phyloP scores from a whole-genome alignment of 2,888 invertebrate species.

The Andrena minutula region DNA sequence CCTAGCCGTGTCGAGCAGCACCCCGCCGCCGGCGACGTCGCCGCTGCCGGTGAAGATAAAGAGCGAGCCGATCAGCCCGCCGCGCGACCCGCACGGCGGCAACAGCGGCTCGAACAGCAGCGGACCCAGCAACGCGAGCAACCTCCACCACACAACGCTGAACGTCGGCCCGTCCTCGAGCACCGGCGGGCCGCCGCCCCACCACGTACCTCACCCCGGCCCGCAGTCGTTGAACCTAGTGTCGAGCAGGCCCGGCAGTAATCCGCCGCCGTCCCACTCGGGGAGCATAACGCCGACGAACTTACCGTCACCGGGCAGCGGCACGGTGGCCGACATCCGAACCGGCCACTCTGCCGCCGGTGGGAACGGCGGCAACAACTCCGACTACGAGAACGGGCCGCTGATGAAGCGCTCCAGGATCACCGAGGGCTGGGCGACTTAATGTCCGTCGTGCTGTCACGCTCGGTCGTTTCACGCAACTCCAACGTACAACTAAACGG shows the following conservation, averaged over 20 bases:
- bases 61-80: conserved; percentile 98
- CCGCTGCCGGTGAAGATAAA: conserved; percentile 96
- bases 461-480: conserved; percentile 70
- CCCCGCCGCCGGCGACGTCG: conserved; percentile 91
- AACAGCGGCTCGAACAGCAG: conserved; percentile 80
- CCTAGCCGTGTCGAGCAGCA: conserved; percentile 91
- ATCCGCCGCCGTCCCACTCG: conserved; percentile 85
- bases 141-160: conserved; percentile 84
- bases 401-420: conserved; percentile 94
- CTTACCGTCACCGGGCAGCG: conserved; percentile 88
- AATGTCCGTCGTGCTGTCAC: conserved; percentile 84
- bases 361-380: conserved; percentile 84
- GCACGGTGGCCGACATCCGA: conserved; percentile 87
- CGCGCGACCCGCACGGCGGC: conserved; percentile 90
- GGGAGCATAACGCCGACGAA: conserved; percentile 94
- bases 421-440: conserved; percentile 96
- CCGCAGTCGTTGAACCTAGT: conserved; percentile 82
- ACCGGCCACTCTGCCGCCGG: conserved; percentile 80
- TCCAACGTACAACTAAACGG: conserved; percentile 76
- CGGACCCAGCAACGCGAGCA: conserved; percentile 85
- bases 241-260: conserved; percentile 82
- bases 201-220: conserved; percentile 78
- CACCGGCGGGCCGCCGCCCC: conserved; percentile 77
- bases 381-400: conserved; percentile 89
- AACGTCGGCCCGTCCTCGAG: conserved; percentile 82